These are phyloP conservation scores for Panzeria rudis DNA, from an alignment of 2,888 invertebrate species.

Conservation along the genomic window DNA sequence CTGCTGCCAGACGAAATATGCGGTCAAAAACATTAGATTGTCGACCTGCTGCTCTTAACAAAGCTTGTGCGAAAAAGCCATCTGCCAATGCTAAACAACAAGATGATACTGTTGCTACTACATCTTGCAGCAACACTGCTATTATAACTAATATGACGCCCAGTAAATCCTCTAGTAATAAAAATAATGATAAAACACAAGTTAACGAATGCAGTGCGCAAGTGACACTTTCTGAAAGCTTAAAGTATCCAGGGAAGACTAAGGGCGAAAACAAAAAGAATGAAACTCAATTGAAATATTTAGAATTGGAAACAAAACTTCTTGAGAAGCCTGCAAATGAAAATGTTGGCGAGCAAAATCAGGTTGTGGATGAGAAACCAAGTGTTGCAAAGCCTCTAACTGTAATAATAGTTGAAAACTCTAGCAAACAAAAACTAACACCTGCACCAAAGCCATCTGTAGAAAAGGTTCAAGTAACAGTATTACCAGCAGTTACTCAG, in stretches of 20 bases:
- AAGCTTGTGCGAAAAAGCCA: constrained; percentile 18
- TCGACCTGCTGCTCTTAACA: constrained; percentile 66
- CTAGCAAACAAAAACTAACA: background rate
- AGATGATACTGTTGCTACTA: background rate
- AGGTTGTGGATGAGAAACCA: background rate
- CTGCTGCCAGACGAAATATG: constrained; percentile 77
- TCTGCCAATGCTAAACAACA: background rate
- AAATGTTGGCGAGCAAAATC: background rate
- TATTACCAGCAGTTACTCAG: background rate
- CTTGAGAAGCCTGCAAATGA: constrained; percentile 4
- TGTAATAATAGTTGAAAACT: background rate
- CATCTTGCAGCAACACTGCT: background rate
- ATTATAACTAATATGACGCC: background rate
- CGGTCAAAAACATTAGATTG: constrained; percentile 80
- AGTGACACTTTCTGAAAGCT: background rate
- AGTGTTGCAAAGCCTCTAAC: constrained; percentile 4
- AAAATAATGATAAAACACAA: constrained; percentile 44
- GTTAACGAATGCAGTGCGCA: constrained; percentile 27
- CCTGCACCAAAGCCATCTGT: background rate
- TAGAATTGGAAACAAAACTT: constrained; percentile 6
- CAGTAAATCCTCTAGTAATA: background rate
- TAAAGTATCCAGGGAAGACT: background rate
- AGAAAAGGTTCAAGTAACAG: background rate
- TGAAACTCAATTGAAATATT: background rate
- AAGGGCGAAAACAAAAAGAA: constrained; percentile 5